phyloP scores from a whole-genome alignment of 2,888 invertebrate species.

The Pheosia tremula region DNA sequence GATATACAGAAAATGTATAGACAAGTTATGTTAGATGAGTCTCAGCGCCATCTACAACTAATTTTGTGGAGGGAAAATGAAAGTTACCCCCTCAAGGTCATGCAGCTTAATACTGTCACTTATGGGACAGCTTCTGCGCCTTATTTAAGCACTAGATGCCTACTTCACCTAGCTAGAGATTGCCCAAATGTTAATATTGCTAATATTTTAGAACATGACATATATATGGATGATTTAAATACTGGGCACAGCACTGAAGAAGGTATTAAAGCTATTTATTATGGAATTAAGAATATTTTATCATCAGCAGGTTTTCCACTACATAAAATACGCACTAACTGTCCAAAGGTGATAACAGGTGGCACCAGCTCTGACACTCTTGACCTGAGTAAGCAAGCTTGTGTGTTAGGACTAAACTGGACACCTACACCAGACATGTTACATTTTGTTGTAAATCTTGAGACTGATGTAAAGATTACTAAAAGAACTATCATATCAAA shows the following conservation, averaged over 20 bases:
- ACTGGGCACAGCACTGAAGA: too few species aligned
- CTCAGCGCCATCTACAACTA: constrained; percentile 7
- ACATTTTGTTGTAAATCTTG: not conserved
- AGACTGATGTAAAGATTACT: not conserved
- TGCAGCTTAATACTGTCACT: constrained; percentile 6
- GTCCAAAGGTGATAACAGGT: too few species aligned
- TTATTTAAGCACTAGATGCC: constrained; percentile 6
- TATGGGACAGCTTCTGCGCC: constrained; percentile 7
- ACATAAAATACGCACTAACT: too few species aligned
- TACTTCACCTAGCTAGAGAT: constrained; percentile 7
- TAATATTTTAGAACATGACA: not conserved
- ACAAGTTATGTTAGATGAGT: not conserved
- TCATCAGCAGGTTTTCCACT: constrained; percentile 4
- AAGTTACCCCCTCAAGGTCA: too few species aligned
- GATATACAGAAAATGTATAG: constrained; percentile 9
- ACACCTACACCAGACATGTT: constrained; percentile 3
- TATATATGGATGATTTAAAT: constrained; percentile 6
- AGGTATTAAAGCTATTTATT: too few species aligned
- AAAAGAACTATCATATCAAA: constrained; percentile 8
- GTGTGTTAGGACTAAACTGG: constrained; percentile 9
- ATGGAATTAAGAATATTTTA: constrained; percentile 5
- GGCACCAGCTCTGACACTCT: too few species aligned
- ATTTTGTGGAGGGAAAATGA: constrained; percentile 9
- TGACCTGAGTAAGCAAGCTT: not conserved
- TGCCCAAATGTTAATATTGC: not conserved